A percentile compares a stretch with the other conserved stretches of the same genome.
phyloP scores from a whole-genome alignment of 37 sponge, comb jelly and placozoan genomes.

The Lycopodina hypogea region DNA sequence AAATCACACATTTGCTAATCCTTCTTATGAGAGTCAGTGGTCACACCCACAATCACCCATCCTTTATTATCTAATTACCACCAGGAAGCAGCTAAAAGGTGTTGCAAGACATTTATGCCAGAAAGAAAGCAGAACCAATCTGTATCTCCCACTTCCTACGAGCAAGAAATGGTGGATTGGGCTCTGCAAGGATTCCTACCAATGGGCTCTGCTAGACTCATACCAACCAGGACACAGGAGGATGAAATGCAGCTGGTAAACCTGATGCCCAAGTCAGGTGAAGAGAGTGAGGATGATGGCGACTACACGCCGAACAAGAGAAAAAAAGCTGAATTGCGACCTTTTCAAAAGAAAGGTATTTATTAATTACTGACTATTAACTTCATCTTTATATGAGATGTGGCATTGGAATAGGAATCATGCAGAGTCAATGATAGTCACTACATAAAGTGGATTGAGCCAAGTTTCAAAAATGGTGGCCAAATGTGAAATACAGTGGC shows the following conservation, averaged over 20 bases:
- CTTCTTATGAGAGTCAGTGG: background rate
- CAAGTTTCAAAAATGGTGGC: no score
- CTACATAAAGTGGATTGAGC: no score
- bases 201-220: slow-evolving; percentile 41
- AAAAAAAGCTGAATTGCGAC: slow-evolving; percentile 20
- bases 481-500: no score
- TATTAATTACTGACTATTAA: no score
- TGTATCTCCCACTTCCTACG: slow-evolving; percentile 32
- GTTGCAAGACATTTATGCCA: slow-evolving; percentile 33
- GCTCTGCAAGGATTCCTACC: slow-evolving; percentile 75
- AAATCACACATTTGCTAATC: background rate
- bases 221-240: slow-evolving; percentile 13
- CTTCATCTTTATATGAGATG: no score
- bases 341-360: slow-evolving; percentile 36
- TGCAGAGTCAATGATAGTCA: no score
- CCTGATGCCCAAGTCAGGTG: slow-evolving; percentile 7
- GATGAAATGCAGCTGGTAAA: slow-evolving; percentile 6
- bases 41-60: background rate
- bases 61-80: background rate
- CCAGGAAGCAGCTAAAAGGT: slow-evolving; percentile 67
- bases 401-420: no score
- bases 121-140: slow-evolving; percentile 30
- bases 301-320: slow-evolving; percentile 12
- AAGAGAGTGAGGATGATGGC: background rate
- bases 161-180: slow-evolving; percentile 82